Percentiles rank a stretch among this genome's conserved stretches.
phyloP scores from a whole-genome alignment of 2,888 invertebrate genomes.

The Glyphotaelius pellucidus region DNA sequence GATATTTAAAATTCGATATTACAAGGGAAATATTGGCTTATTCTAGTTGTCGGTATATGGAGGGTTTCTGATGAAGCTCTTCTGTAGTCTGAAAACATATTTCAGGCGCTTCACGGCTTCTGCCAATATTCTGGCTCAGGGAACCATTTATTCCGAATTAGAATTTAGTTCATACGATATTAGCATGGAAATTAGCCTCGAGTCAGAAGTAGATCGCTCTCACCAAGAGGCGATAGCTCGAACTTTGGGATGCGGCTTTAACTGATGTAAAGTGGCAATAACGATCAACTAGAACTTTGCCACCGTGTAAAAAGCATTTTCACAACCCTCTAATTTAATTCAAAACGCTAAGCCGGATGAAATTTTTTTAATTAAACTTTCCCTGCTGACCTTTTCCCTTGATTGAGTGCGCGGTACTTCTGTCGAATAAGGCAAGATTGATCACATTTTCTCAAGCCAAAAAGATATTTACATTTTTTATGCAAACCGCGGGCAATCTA shows the following conservation, averaged over 20 bases:
- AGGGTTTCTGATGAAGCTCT: neutral
- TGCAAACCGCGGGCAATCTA: constrained; percentile 44
- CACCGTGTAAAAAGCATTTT: constrained; percentile 28
- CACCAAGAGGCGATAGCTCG: constrained; percentile 44
- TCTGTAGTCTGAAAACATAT: neutral
- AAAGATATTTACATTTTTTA: constrained; percentile 54
- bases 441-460: constrained; percentile 41
- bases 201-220: constrained; percentile 52
- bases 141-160: constrained; percentile 60
- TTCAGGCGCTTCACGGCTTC: neutral
- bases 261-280: constrained; percentile 42
- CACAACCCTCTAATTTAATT: neutral
- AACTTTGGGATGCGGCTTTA: constrained; percentile 41
- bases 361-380: neutral
- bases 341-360: neutral
- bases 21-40: neutral
- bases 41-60: neutral
- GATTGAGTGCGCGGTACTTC: constrained; percentile 37
- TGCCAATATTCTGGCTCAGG: constrained; percentile 52
- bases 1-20: neutral
- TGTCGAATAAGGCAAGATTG: constrained; percentile 51
- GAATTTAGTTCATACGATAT: constrained; percentile 62
- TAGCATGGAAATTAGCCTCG: constrained; percentile 61
- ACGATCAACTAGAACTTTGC: neutral
- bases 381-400: constrained; percentile 10